phyloP scores from a whole-genome alignment of 53 echinoderm and acorn worm genomes.

The Patiria pectinifera region DNA sequence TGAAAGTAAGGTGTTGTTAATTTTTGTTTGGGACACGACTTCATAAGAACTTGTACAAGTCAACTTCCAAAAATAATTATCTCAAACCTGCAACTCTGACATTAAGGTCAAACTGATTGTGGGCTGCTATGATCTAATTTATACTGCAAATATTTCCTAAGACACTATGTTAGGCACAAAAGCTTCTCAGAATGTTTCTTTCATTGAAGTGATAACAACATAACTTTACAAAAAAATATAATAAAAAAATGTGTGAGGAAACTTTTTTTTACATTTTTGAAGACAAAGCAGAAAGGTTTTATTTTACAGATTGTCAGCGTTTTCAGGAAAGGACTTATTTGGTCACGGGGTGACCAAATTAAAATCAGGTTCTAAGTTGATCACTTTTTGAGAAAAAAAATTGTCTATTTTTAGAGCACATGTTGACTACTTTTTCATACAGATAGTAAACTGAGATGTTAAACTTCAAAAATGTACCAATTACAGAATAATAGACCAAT shows the following conservation, averaged over 20 bases:
- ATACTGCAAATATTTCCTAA: conserved; percentile 40
- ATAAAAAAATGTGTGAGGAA: conserved; percentile 22
- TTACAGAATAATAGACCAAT: conserved; percentile 14
- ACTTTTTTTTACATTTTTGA: conserved; percentile 2
- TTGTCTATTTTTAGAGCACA: conserved; percentile 15
- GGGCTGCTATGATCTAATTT: conserved; percentile 15
- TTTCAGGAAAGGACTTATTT: too few species aligned
- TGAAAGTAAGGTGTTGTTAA: conserved; percentile 18
- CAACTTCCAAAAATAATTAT: conserved; percentile 4
- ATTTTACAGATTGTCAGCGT: not conserved
- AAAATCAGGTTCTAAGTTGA: too few species aligned
- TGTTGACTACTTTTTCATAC: not conserved
- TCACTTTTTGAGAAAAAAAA: not conserved
- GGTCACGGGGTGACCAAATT: too few species aligned
- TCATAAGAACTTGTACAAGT: conserved; percentile 13
- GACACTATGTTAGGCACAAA: conserved; percentile 34
- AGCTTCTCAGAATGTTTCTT: conserved; percentile 28
- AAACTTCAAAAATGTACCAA: not conserved
- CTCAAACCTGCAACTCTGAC: conserved; percentile 9
- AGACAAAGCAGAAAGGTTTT: not conserved
- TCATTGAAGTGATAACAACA: not conserved
- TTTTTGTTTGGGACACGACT: conserved; percentile 5
- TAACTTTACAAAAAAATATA: not conserved
- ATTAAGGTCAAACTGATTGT: conserved; percentile 23
- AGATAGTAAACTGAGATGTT: not conserved